Conservation (phyloP, 2,888 invertebrate genomes). For the Cryptosula pallasiana region DNA sequence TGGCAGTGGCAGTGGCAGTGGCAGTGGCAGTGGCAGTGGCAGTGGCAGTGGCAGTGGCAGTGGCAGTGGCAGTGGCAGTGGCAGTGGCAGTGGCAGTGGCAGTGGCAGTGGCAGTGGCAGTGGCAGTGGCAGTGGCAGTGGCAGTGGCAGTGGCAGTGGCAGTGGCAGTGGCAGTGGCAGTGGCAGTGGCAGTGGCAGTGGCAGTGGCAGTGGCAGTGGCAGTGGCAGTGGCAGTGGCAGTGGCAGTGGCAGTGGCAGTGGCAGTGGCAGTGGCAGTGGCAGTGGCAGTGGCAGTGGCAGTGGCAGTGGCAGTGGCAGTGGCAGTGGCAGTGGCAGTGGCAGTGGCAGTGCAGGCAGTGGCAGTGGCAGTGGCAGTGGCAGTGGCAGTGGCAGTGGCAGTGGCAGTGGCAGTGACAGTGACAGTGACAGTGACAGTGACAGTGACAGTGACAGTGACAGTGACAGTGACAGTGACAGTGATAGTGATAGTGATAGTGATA, state of each 20-base stretch:
- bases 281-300: slow-evolving; percentile 1
- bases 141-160: slow-evolving; percentile 10
- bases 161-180: slow-evolving; percentile 5
- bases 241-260: slow-evolving; percentile 5
- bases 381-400: slow-evolving; percentile 5
- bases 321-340: slow-evolving; percentile 10
- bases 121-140: slow-evolving; percentile 1
- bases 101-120: slow-evolving; percentile 5
- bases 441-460: too few species aligned
- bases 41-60: not conserved
- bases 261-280: slow-evolving; percentile 5
- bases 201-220: slow-evolving; percentile 10
- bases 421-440: too few species aligned
- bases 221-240: slow-evolving; percentile 10
- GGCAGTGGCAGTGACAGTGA: not conserved
- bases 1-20: not conserved
- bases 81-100: not conserved
- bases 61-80: slow-evolving; percentile 5
- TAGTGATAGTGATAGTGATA: too few species aligned
- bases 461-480: too few species aligned
- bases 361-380: too few species aligned
- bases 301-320: not conserved
- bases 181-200: slow-evolving; percentile 10
- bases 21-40: slow-evolving; percentile 1
- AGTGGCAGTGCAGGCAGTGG: too few species aligned